Evolutionary conservation across 2,113 vertebrate genomes (phyloP), one percentile per base, ranked within the genome.

Genomic region (Brachypteracias leptosomus): DNA sequence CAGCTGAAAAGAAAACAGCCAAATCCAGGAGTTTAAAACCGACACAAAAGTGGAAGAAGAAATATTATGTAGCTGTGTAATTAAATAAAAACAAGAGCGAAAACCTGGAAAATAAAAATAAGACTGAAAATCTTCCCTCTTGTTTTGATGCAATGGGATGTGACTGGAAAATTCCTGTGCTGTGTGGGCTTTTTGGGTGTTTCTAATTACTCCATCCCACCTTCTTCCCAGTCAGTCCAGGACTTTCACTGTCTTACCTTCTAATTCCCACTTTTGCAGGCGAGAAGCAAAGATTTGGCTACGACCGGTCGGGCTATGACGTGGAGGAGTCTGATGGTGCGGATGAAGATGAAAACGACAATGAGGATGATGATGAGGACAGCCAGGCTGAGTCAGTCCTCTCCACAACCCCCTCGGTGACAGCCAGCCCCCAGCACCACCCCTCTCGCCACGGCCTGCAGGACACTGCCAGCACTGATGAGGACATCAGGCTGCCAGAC

Each of bases 281-380:
- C 83, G 99, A 99, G 88, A 99, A 98, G 55, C 98, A 98, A 77
- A 98, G 98, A 36, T 97, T 98, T 67, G 93, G 97, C 94, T 98
- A 95, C 4, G 99, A 99, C 82, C 98, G 98, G 3, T 98, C 98
- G 35, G 99, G 99, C 19, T 99, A 98, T 4, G 99, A 99, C 3
- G 98, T 96, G 11, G 99, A 99, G 20, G 99, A 99, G 88, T 99
- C 99, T 0, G 99, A 99, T 11, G 98, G 98, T 28, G 97, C 98
- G 0, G 99, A 99, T 13, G 99, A 99, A 55, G 99, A 99, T 36
- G 99, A 99, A 11, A 99, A 99, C 19, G 99, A 99, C 61, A 99
- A 99, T 0, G 99, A 99, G 33, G 99, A 99, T 4, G 99, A 99
- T 5, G 99, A 99, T 58, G 99, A 99, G n/a, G 99, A 99, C 97